Base-by-base conservation (phyloP, 1,140 invertebrate genomes). In the Centruroides vittatus region DNA sequence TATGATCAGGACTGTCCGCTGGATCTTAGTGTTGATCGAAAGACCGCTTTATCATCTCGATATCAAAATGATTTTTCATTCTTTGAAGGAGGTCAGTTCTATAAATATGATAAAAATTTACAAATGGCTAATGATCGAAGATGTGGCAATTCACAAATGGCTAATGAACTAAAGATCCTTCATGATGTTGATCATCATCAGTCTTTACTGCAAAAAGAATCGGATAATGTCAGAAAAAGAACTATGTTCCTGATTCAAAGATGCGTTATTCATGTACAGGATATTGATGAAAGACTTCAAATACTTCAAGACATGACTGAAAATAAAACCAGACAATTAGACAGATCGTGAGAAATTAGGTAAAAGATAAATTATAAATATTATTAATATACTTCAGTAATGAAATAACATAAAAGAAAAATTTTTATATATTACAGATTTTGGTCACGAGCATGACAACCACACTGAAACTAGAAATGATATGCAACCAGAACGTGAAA, bases 211-310 rank as follows among this genome's bases (percentile, higher is more conserved):
- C 54, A 59, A 61, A 57, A 71, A 67, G 62, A 71, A 70, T 36
- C 55, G 58, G 67, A 65, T 47, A 67, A 69, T 57, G 65, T 34
- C 34, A 56, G 72, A 57, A 76, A 75, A 58, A 72, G 71, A 56
- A 67, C 72, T 13, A 67, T 73, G 58, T 65, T 72, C 50, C 70
- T 71, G 51, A 80, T 93, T 58, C 87, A 93, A 66, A 80, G 87
- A 69, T 81, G 84, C 53, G 72, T 95, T 3, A 91, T 95, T 53
- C 81, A 83, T 48, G 86, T 89, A 11, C 89, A 95, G 74, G 92
- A 97, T 76, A 82, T 94, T 57, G 93, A 97, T 77, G 90, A 94
- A 70, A 96, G 96, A 74, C 78, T 97, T 60, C 86, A 89, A 69
- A 81, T 93, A 62, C 81, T 92, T 4, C 86, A 88, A 70, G 93